Evolutionary conservation across 2,888 invertebrate species (phyloP), one percentile per base, ranked within the genome.

Genomic region (Nomada hirtipes): DNA sequence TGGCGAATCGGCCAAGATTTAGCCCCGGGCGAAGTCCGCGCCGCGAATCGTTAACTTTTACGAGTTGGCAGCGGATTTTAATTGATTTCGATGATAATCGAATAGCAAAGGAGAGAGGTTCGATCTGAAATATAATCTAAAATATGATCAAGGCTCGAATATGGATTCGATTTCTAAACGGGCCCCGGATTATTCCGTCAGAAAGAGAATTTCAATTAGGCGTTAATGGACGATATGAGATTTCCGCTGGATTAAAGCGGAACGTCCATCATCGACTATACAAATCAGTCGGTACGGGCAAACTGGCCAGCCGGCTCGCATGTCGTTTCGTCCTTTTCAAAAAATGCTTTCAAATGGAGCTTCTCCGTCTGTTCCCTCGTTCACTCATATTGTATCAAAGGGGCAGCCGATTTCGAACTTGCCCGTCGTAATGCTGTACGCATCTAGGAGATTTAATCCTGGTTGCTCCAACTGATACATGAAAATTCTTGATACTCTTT

Each of bases 121-220:
- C 29, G 36, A 63, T 76, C 65, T 64, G 67, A 87, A 87, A 80
- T 84, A 84, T 64, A 79, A 79, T 80, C 59, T 76, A 36, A 36
- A 36, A 36, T 36, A 36, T 36, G 36, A 36, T 52, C 23, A 53
- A 65, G 60, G 44, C 23, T 18, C 36, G 71, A 76, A 44, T 67
- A 79, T 60, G 78, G 72, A 68, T 79, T 80, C 79, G 81, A 86
- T 87, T 64, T 78, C 68, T 44, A 72, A 77, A 80, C 63, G 60
- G 80, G 73, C 65, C 29, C 10, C 26, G 53, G 55, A 83, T 81
- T 67, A 79, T 65, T 61, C 65, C 65, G 64, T 55, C 65, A 71
- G 76, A 86, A 88, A 86, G 88, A 88, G 88, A 88, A 88, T 88
- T 88, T 88, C 88, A 88, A 88, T 88, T 88, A 88, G 86, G 76